These are phyloP conservation scores for Suillia variegata DNA, from an alignment of 2,888 invertebrate genomes.

Conservation along the genomic window DNA sequence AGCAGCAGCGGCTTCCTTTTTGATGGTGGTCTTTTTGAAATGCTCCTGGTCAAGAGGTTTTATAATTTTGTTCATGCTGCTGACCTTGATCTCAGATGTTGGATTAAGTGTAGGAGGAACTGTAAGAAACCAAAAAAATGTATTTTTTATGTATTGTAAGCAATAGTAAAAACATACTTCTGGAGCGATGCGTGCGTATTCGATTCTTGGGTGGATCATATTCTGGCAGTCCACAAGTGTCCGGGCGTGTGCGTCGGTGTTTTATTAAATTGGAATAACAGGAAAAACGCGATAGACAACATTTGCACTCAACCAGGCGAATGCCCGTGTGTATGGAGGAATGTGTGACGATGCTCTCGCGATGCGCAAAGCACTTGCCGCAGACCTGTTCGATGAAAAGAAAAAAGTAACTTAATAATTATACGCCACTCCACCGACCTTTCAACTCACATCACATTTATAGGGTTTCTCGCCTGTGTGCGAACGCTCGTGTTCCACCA, in stretches of 20 bases:
- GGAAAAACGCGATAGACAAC: constrained; percentile 62
- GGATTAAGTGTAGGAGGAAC: constrained; percentile 43
- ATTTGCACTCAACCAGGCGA: constrained; percentile 56
- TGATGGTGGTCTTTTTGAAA: not conserved
- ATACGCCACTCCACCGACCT: not conserved
- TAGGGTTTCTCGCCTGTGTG: constrained; percentile 52
- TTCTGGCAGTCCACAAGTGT: constrained; percentile 59
- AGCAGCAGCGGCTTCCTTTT: not conserved
- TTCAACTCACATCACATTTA: constrained; percentile 52
- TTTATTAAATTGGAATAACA: constrained; percentile 63
- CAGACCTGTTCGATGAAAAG: constrained; percentile 47
- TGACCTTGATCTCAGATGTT: constrained; percentile 45
- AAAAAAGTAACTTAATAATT: not conserved
- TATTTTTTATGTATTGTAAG: not conserved
- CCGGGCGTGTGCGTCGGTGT: constrained; percentile 61
- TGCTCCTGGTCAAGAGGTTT: constrained; percentile 37
- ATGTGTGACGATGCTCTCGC: constrained; percentile 63
- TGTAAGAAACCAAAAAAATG: constrained; percentile 18
- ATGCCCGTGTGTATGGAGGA: constrained; percentile 61
- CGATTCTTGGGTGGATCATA: constrained; percentile 44
- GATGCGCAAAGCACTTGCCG: constrained; percentile 61
- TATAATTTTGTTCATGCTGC: constrained; percentile 39
- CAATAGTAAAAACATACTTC: constrained; percentile 33
- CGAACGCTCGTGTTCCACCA: constrained; percentile 51
- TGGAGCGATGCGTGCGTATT: constrained; percentile 36